A percentile compares a stretch with the other conserved stretches of the same genome.
phyloP scores from a whole-genome alignment of 2,113 vertebrate species.

The Haliaeetus leucogaster region DNA sequence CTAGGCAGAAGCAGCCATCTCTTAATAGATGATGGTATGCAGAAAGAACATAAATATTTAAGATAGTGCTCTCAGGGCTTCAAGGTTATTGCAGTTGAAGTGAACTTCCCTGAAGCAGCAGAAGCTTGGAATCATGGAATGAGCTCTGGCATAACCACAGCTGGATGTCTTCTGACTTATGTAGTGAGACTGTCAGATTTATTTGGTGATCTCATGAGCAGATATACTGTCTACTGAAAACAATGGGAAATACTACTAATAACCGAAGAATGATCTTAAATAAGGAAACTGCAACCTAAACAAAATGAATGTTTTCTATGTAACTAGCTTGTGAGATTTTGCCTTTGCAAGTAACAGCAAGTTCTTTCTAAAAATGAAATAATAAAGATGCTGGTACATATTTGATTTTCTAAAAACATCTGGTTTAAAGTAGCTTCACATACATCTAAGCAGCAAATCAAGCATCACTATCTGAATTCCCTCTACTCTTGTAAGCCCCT shows the following conservation, averaged over 20 bases:
- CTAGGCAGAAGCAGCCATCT: neutral
- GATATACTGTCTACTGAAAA: neutral
- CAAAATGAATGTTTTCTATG: neutral
- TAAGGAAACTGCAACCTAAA: neutral
- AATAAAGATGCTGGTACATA: neutral
- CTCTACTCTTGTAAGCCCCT: neutral
- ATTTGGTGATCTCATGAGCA: neutral
- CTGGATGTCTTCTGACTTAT: neutral
- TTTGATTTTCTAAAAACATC: neutral
- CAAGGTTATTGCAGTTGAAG: neutral
- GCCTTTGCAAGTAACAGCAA: neutral
- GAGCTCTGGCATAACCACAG: neutral
- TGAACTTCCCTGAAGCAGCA: neutral
- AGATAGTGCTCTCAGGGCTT: neutral
- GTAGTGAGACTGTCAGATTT: neutral
- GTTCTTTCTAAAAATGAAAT: neutral
- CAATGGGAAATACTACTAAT: neutral
- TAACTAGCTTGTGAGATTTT: neutral
- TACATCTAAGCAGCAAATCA: neutral
- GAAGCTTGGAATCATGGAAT: neutral
- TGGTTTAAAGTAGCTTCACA: neutral
- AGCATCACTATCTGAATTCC: neutral
- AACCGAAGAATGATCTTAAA: neutral
- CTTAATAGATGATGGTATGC: neutral
- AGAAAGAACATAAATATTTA: neutral